These are phyloP conservation scores for Emmelina monodactyla DNA, from an alignment of 2,888 invertebrate species.

Conservation along the genomic window DNA sequence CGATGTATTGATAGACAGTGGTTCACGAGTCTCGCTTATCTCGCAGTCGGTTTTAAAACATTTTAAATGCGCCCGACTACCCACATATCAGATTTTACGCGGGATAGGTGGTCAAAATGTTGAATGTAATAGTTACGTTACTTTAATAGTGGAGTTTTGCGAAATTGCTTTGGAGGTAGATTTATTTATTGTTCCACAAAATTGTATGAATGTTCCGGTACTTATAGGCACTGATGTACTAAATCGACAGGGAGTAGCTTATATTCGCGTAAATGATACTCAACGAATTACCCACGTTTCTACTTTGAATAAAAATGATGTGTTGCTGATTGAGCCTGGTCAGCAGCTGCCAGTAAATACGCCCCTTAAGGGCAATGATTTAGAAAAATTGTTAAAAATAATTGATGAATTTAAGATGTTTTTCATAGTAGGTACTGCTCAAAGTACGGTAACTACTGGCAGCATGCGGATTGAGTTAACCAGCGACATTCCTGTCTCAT, in stretches of 20 bases:
- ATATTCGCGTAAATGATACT: neutral
- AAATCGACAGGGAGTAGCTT: neutral
- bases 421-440: neutral
- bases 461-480: neutral
- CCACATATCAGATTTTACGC: no score
- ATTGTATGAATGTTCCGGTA: no score
- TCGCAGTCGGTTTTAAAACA: no score
- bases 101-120: no score
- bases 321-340: no score
- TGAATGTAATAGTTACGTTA: no score
- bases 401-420: neutral
- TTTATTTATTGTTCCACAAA: neutral
- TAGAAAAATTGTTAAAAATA: neutral
- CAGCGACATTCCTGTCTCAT: neutral
- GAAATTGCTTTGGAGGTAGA: slow-evolving; percentile 3
- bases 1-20: no score
- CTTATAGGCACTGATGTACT: neutral
- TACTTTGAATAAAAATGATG: no score
- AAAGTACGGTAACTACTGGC: neutral
- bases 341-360: neutral
- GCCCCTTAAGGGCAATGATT: neutral
- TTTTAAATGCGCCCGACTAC: no score
- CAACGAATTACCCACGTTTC: no score
- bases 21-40: no score
- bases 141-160: slow-evolving; percentile 16